Conservation (phyloP, 2,797 vertebrate genomes). For the Poliocrania exsul region DNA sequence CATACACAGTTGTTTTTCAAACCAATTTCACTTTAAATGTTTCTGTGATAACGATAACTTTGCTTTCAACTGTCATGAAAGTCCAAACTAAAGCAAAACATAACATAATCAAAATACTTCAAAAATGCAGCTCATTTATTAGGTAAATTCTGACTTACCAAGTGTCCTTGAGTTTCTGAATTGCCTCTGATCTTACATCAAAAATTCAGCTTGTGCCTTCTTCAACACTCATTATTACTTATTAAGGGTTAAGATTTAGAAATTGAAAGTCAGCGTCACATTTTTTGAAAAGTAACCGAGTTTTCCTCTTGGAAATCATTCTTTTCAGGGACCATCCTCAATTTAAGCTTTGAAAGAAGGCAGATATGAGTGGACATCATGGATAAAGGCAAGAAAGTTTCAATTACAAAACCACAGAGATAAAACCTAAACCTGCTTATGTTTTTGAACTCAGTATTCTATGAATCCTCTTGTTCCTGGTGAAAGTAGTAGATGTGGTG, state of each 20-base stretch:
- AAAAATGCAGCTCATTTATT: constrained; percentile 52
- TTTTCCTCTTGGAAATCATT: constrained; percentile 15
- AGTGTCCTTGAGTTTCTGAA: constrained; percentile 33
- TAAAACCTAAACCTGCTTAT: background rate
- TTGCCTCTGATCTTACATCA: constrained; percentile 44
- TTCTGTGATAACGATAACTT: constrained; percentile 38
- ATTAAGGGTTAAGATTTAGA: constrained; percentile 55
- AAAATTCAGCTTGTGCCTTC: constrained; percentile 57
- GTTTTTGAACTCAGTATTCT: background rate
- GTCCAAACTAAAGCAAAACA: constrained; percentile 15
- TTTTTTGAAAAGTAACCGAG: constrained; percentile 12
- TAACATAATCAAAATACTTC: constrained; percentile 31
- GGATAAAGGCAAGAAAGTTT: background rate
- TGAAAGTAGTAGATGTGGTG: background rate
- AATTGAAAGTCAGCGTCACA: constrained; percentile 13
- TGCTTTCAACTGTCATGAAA: constrained; percentile 40
- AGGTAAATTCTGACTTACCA: constrained; percentile 62
- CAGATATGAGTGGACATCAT: background rate
- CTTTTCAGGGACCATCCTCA: background rate
- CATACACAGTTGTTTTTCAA: constrained; percentile 8
- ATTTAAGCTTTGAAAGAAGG: background rate
- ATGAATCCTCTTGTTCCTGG: background rate
- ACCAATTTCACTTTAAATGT: constrained; percentile 47
- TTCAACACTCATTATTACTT: constrained; percentile 45
- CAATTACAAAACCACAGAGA: background rate